phyloP scores from a whole-genome alignment of 2,888 invertebrate species.

The Halictus quadricinctus region DNA sequence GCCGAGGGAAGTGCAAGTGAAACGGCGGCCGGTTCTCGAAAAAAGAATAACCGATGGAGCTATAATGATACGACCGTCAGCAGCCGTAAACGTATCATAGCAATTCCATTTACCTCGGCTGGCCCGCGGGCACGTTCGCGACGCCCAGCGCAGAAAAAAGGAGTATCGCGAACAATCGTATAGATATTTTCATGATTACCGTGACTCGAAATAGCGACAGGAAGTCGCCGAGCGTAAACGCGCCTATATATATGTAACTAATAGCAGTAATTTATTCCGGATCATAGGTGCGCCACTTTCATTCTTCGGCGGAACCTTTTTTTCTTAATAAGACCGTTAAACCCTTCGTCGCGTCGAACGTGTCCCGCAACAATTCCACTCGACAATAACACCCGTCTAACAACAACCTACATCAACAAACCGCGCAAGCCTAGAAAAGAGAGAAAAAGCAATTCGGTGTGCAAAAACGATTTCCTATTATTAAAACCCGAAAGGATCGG shows the following conservation, averaged over 20 bases:
- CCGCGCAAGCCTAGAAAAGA: background rate
- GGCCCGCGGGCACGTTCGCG: slow-evolving; percentile 31
- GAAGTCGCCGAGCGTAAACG: slow-evolving; percentile 38
- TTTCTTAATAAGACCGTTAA: background rate
- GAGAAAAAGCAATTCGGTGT: background rate
- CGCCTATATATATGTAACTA: slow-evolving; percentile 38
- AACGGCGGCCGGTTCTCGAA: slow-evolving; percentile 11
- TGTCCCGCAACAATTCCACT: slow-evolving; percentile 3
- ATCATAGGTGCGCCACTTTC: slow-evolving; percentile 45
- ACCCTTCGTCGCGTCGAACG: background rate
- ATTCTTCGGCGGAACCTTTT: slow-evolving; percentile 18
- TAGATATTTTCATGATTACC: slow-evolving; percentile 45
- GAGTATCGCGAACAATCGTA: slow-evolving; percentile 36
- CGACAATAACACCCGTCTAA: background rate
- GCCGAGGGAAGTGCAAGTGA: slow-evolving; percentile 21
- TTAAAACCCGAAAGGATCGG: background rate
- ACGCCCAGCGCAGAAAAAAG: slow-evolving; percentile 8
- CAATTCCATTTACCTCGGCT: slow-evolving; percentile 47
- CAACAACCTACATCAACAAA: background rate
- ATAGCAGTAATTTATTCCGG: slow-evolving; percentile 50
- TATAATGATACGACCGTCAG: slow-evolving; percentile 42
- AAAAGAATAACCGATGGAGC: slow-evolving; percentile 28
- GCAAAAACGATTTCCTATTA: background rate
- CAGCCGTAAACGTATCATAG: slow-evolving; percentile 40
- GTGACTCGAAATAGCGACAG: slow-evolving; percentile 50